phyloP scores from a whole-genome alignment of 2,888 invertebrate species.

The Ischnura elegans region DNA sequence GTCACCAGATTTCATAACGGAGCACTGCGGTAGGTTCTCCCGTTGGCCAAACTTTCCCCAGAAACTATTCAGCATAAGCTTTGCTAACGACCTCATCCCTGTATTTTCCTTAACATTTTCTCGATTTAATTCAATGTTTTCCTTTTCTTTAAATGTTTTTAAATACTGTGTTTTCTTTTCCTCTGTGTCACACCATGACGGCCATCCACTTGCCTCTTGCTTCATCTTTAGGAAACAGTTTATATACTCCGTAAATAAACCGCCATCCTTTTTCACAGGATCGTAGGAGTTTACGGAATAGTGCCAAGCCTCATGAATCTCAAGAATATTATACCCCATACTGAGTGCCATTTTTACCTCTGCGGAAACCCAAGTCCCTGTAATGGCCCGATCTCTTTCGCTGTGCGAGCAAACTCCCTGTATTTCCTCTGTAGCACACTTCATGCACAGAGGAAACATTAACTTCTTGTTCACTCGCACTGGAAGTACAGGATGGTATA shows the following conservation, averaged over 20 bases:
- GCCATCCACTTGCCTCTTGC: conserved; percentile 59
- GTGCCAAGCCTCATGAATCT: conserved; percentile 46
- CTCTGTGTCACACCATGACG: neutral
- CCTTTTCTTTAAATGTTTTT: neutral
- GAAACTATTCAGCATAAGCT: neutral
- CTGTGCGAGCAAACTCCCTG: conserved; percentile 23
- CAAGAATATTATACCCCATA: conserved; percentile 24
- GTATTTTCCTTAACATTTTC: conserved; percentile 42
- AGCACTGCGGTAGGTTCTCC: neutral
- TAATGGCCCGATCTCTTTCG: conserved; percentile 36
- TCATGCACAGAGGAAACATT: neutral
- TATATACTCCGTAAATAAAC: conserved; percentile 65
- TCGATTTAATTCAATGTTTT: conserved; percentile 38
- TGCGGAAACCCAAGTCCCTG: neutral
- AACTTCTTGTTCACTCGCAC: neutral
- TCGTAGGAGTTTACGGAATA: conserved; percentile 37
- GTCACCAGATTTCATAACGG: conserved; percentile 25
- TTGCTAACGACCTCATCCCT: conserved; percentile 28
- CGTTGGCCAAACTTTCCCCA: conserved; percentile 53
- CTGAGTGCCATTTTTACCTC: conserved; percentile 18
- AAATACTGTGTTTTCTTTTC: conserved; percentile 33
- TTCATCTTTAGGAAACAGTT: conserved; percentile 67
- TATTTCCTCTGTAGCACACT: neutral
- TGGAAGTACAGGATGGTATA: neutral
- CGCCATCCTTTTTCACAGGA: conserved; percentile 12